Evolutionary conservation across 2,113 vertebrate species (phyloP).

Genomic region (Aegotheles bennettii): DNA sequence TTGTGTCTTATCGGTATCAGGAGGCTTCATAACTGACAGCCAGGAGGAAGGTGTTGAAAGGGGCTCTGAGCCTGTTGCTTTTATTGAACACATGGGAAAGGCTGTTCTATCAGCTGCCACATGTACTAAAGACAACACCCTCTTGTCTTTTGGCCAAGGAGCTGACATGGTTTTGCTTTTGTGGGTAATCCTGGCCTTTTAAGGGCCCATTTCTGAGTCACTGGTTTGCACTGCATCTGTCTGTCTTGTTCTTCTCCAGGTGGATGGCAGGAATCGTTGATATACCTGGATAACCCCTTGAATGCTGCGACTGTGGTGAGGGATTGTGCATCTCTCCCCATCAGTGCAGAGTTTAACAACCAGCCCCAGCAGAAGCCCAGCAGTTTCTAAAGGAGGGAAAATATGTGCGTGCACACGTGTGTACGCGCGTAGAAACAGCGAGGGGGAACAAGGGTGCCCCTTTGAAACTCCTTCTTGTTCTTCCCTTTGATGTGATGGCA

Average conservation of each 20-base stretch:
- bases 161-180: not conserved
- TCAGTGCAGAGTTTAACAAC: not conserved
- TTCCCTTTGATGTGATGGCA: constrained; percentile 55
- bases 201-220: not conserved
- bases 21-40: not conserved
- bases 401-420: rapidly evolving
- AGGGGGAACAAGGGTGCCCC: not conserved
- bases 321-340: not conserved
- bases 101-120: constrained; percentile 30
- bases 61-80: not conserved
- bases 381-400: not conserved
- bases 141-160: not conserved
- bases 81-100: constrained; percentile 7
- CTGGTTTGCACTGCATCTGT: not conserved
- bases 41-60: constrained; percentile 36
- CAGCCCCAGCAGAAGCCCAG: not conserved
- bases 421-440: rapidly evolving
- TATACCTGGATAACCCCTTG: not conserved
- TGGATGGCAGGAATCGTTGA: rapidly evolving
- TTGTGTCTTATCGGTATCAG: not conserved
- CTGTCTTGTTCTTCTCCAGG: not conserved
- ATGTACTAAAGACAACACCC: not conserved
- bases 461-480: constrained; percentile 45
- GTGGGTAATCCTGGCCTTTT: not conserved
- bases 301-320: not conserved